phyloP scores from a whole-genome alignment of 2,888 invertebrate species.

The Melipona beecheii region DNA sequence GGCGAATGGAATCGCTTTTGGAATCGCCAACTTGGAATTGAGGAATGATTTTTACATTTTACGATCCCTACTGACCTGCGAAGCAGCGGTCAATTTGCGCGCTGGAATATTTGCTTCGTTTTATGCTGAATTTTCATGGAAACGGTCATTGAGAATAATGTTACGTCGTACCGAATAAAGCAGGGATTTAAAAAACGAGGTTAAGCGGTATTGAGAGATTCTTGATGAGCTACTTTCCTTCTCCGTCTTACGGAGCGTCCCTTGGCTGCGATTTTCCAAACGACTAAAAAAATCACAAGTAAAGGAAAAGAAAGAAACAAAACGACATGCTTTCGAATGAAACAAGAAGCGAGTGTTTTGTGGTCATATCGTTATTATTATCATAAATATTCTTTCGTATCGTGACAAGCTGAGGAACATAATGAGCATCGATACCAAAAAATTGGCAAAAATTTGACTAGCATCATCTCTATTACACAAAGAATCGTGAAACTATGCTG shows the following conservation, averaged over 20 bases:
- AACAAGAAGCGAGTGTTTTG: constrained; percentile 25
- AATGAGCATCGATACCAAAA: constrained; percentile 61
- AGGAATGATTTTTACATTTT: too few species aligned
- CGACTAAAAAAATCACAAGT: neutral
- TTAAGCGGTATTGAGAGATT: constrained; percentile 6
- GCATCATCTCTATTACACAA: constrained; percentile 51
- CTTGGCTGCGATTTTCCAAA: neutral
- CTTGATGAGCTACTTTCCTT: neutral
- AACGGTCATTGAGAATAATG: neutral
- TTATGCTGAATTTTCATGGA: constrained; percentile 2
- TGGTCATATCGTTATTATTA: constrained; percentile 67
- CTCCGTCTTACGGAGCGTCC: neutral
- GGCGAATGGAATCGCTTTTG: neutral
- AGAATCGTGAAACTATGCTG: constrained; percentile 54
- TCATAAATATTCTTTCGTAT: constrained; percentile 66
- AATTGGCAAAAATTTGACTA: constrained; percentile 59
- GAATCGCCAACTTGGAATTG: too few species aligned
- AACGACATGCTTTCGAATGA: neutral
- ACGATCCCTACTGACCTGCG: neutral
- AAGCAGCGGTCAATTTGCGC: constrained; percentile 5
- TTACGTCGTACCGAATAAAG: neutral
- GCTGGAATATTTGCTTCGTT: constrained; percentile 1
- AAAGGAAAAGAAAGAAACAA: neutral
- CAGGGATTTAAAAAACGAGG: constrained; percentile 3
- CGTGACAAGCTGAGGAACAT: constrained; percentile 67